Percentiles rank a stretch among this genome's conserved stretches.
Evolutionary conservation across 2,113 vertebrate species (phyloP).

Genomic region (Vidua macroura): DNA sequence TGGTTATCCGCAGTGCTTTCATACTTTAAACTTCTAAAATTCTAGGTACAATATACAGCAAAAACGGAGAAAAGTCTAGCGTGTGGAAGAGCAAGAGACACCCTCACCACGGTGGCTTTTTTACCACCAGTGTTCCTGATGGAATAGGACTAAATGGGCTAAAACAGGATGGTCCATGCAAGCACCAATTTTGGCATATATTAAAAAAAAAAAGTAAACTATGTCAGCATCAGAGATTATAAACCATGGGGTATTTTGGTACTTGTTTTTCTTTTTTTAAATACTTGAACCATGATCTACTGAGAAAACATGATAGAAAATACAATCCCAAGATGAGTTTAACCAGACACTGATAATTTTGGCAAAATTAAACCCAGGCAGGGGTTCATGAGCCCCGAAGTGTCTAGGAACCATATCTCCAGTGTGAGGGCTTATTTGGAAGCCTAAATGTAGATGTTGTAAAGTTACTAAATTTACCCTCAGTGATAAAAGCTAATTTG

Average conservation of each 20-base stretch:
- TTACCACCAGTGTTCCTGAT: not conserved
- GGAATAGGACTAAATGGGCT: not conserved
- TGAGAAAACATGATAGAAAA: not conserved
- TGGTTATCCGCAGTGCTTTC: not conserved
- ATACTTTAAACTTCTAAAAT: not conserved
- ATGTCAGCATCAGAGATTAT: not conserved
- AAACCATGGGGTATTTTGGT: not conserved
- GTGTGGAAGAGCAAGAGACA: not conserved
- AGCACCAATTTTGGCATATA: not conserved
- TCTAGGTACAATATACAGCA: not conserved
- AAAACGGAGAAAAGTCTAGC: not conserved
- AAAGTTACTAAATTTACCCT: not conserved
- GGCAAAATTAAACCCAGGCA: not conserved
- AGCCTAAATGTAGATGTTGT: not conserved
- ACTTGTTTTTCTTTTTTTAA: not conserved
- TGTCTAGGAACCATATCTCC: not conserved
- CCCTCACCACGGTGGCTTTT: not conserved
- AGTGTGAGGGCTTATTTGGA: not conserved
- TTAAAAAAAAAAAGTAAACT: not conserved
- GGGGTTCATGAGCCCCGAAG: not conserved
- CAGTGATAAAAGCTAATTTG: not conserved
- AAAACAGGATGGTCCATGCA: not conserved
- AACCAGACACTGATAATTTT: not conserved
- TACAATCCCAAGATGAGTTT: not conserved
- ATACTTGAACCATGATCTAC: not conserved